Base-by-base conservation (phyloP, 2,888 invertebrate species). In the Torymus auratus region DNA sequence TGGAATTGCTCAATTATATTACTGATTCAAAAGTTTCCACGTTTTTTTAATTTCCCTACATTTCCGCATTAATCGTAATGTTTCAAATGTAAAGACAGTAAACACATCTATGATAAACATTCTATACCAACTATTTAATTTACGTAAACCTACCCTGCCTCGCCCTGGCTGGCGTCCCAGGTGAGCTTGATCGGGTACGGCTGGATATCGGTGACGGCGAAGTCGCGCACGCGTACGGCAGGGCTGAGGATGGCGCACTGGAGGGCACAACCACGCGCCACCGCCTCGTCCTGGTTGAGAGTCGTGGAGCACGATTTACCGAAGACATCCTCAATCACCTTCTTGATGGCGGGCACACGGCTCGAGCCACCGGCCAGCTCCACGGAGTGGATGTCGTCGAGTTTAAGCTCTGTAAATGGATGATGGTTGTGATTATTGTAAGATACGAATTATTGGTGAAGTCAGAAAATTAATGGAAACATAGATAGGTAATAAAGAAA, bases 211-310 rank as follows among this genome's bases (percentile, higher is more conserved):
- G 96, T 96, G 53, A 99, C 95, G 85, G 94, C 94, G 91, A 99
- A 99, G 86, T 99, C 99, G 78, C 98, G 94, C 82, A 99, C 99
- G 89, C 98, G 95, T 88, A 99, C 98, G 17, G 98, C 98, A 55
- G 99, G 99, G 75, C 98, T 98, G 87, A 99, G 93, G 93, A 99
- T 99, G 17, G 99, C 99, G 92, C 99, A 99, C 87, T 96, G 96
- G 78, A 99, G 92, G 50, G 99, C 98, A 91, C 98, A 99, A 2
- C 99, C 99, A 79, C 99, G 94, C 2, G 98, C 94, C 41, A 99
- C 99, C 0, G 99, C 97, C 91, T 99, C 99, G 90, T 99, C 99
- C 91, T 97, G 97, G 91, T 99, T 99, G 80, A 99, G 92, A 23
- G 99, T 99, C 28, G 99, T 99, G 84, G 97, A 97, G 7, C 97